Evolutionary conservation across 2,888 invertebrate species (phyloP).

Genomic region (Nipponacmea schrenckii): DNA sequence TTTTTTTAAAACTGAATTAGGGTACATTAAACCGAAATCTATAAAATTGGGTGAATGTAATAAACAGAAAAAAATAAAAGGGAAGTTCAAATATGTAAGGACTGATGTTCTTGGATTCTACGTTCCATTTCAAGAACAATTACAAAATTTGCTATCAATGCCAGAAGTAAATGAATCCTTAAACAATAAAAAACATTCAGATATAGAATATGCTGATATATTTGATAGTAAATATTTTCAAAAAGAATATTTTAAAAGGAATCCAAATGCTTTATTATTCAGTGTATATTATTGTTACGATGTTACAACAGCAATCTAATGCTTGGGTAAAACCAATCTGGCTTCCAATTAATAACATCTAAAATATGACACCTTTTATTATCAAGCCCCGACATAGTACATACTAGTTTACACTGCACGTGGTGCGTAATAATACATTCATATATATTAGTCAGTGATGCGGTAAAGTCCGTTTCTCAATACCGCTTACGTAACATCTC

Average conservation of each 20-base stretch:
- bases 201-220: constrained; percentile 10
- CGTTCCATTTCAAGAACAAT: constrained; percentile 19
- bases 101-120: constrained; percentile 16
- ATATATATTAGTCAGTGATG: too few species aligned
- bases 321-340: too few species aligned
- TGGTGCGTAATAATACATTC: too few species aligned
- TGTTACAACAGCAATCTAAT: too few species aligned
- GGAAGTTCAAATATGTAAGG: not conserved
- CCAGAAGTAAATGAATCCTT: constrained; percentile 15
- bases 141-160: constrained; percentile 15
- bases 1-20: not conserved
- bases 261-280: constrained; percentile 13
- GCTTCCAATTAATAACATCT: too few species aligned
- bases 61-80: constrained; percentile 9
- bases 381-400: too few species aligned
- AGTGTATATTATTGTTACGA: not conserved
- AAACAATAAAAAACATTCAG: not conserved
- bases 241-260: constrained; percentile 6
- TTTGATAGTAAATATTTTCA: constrained; percentile 15
- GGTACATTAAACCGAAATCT: not conserved
- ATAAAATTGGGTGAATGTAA: constrained; percentile 12
- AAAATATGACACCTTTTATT: too few species aligned
- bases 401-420: too few species aligned
- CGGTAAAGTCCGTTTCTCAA: too few species aligned
- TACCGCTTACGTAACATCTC: too few species aligned